Percentiles rank a stretch among this genome's conserved stretches.
These are phyloP conservation scores for Astreopora myriophthalma DNA, from an alignment of 64 coral and sea anemone species.

Conservation along the genomic window DNA sequence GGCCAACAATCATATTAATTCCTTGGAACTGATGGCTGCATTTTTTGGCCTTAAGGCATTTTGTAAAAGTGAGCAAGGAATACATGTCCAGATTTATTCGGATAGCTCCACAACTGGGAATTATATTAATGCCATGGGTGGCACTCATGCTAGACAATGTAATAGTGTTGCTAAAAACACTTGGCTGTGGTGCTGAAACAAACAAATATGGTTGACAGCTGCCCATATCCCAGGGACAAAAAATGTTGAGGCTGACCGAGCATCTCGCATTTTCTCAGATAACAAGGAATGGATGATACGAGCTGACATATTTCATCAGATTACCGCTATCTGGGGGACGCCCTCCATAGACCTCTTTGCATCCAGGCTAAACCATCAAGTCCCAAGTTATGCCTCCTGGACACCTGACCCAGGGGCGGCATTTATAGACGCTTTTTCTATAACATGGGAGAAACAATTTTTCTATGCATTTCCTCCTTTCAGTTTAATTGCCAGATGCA, in stretches of 20 bases:
- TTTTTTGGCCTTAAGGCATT: constrained; percentile 67
- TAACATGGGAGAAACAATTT: constrained; percentile 24
- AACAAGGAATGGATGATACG: constrained; percentile 71
- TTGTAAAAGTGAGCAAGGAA: neutral
- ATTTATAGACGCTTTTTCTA: constrained; percentile 49
- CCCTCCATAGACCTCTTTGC: constrained; percentile 64
- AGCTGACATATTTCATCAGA: constrained; percentile 25
- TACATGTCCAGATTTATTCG: constrained; percentile 31
- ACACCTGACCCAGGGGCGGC: constrained; percentile 66
- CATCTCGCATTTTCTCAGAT: neutral
- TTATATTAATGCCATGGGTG: constrained; percentile 53
- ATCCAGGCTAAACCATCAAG: constrained; percentile 41
- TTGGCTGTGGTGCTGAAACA: constrained; percentile 38
- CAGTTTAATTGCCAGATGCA: constrained; percentile 25
- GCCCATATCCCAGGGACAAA: constrained; percentile 10
- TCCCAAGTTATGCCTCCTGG: constrained; percentile 69
- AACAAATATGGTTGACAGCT: constrained; percentile 47
- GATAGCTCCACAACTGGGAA: constrained; percentile 53
- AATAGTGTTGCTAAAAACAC: constrained; percentile 43
- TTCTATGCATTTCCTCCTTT: constrained; percentile 73
- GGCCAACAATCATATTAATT: constrained; percentile 47
- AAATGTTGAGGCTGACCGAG: constrained; percentile 14
- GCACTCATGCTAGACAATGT: constrained; percentile 17
- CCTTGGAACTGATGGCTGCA: constrained; percentile 23
- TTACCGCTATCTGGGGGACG: constrained; percentile 18